Conservation (phyloP, 2,888 invertebrate species). For the Ferdinandea cuprea region DNA sequence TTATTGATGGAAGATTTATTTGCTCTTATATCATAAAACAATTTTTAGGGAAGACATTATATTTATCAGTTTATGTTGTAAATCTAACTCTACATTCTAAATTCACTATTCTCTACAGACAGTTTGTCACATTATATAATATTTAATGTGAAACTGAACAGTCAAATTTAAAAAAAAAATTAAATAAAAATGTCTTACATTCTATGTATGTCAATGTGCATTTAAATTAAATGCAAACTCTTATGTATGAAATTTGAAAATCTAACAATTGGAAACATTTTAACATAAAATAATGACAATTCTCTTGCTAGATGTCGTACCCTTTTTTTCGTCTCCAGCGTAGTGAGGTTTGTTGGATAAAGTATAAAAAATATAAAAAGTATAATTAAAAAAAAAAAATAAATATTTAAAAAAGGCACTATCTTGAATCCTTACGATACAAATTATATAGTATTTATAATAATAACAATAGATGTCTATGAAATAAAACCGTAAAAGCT, state of each 20-base stretch:
- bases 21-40: slow-evolving; percentile 22
- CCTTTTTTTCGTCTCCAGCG: not conserved
- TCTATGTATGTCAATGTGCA: slow-evolving; percentile 13
- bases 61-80: slow-evolving; percentile 19
- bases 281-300: slow-evolving; percentile 68
- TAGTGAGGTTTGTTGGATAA: slow-evolving; percentile 8
- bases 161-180: slow-evolving; percentile 5
- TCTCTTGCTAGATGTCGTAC: slow-evolving; percentile 41
- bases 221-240: slow-evolving; percentile 22
- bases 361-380: slow-evolving; percentile 1
- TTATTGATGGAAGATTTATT: slow-evolving; percentile 33
- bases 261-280: slow-evolving; percentile 54
- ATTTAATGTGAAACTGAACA: slow-evolving; percentile 3
- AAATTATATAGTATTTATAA: not conserved
- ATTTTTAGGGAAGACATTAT: slow-evolving; percentile 39
- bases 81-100: slow-evolving; percentile 4
- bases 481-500: slow-evolving; percentile 11
- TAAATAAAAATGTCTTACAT: not conserved
- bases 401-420: slow-evolving; percentile 29
- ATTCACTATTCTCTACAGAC: not conserved
- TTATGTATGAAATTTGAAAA: slow-evolving; percentile 31
- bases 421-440: slow-evolving; percentile 6
- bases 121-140: too few species aligned
- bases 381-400: slow-evolving; percentile 23
- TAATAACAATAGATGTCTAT: slow-evolving; percentile 19